Evolutionary conservation across 2,888 invertebrate species (phyloP).

Genomic region (Microplitis manilae): DNA sequence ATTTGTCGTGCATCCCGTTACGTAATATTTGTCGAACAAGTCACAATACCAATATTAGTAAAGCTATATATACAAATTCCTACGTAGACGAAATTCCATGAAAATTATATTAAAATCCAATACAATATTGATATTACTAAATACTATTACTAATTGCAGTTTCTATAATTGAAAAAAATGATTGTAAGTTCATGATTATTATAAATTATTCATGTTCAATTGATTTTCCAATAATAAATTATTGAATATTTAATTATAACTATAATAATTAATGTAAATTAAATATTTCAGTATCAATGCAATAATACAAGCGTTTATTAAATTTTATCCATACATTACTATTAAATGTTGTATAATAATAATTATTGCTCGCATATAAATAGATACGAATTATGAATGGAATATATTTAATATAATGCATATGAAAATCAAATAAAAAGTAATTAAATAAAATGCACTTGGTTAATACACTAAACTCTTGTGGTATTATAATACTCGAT

Average conservation of each 20-base stretch:
- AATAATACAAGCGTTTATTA: background rate
- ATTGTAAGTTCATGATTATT: too few species aligned
- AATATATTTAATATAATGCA: background rate
- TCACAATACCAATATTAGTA: constrained; percentile 14
- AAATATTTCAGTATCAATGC: background rate
- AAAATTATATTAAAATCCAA: background rate
- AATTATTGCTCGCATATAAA: too few species aligned
- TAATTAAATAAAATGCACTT: background rate
- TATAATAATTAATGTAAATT: background rate
- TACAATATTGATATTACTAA: background rate
- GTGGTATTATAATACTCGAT: background rate
- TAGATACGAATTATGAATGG: too few species aligned
- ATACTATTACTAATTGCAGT: background rate
- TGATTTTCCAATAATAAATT: constrained; percentile 5
- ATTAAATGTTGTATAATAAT: too few species aligned
- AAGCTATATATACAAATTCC: background rate
- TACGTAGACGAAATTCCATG: background rate
- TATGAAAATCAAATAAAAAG: background rate
- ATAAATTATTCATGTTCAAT: background rate
- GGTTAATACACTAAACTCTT: background rate
- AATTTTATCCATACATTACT: background rate
- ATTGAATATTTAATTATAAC: background rate
- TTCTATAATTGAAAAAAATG: too few species aligned
- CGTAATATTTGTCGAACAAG: constrained; percentile 20
- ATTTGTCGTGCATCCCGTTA: constrained; percentile 18